Evolutionary conservation across 2,113 vertebrate genomes (phyloP).

Genomic region (Osmerus eperlanus): DNA sequence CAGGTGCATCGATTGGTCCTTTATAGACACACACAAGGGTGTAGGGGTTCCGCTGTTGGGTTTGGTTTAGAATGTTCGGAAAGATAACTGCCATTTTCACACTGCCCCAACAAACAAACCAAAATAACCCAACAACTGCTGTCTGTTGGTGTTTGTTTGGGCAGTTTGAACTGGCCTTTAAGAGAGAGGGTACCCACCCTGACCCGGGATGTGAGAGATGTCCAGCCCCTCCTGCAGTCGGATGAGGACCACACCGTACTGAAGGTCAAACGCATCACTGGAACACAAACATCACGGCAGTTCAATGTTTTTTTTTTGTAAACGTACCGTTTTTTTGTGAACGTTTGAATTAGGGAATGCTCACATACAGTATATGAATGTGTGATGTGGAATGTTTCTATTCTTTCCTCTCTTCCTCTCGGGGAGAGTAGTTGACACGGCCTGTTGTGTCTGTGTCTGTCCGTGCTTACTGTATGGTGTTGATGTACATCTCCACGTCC

Average conservation of each 20-base stretch:
- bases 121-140: no score
- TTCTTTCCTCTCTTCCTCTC: background rate
- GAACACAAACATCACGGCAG: constrained; percentile 13
- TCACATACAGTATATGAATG: background rate
- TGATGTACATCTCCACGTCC: constrained; percentile 92
- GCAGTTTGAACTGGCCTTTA: no score
- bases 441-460: background rate
- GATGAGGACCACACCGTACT: constrained; percentile 89
- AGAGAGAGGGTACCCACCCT: constrained; percentile 69
- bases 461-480: constrained; percentile 82
- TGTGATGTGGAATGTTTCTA: background rate
- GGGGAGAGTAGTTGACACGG: no score
- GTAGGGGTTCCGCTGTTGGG: no score
- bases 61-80: no score
- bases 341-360: no score
- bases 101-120: no score
- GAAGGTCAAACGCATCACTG: constrained; percentile 94
- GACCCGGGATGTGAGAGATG: constrained; percentile 91
- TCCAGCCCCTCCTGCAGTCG: constrained; percentile 91
- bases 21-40: no score
- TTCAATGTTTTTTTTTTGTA: background rate
- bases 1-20: no score
- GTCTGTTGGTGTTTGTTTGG: no score
- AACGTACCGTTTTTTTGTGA: background rate
- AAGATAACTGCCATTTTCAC: no score